phyloP scores from a whole-genome alignment of 2,888 invertebrate genomes.

The Scelioninae gen. 1 region DNA sequence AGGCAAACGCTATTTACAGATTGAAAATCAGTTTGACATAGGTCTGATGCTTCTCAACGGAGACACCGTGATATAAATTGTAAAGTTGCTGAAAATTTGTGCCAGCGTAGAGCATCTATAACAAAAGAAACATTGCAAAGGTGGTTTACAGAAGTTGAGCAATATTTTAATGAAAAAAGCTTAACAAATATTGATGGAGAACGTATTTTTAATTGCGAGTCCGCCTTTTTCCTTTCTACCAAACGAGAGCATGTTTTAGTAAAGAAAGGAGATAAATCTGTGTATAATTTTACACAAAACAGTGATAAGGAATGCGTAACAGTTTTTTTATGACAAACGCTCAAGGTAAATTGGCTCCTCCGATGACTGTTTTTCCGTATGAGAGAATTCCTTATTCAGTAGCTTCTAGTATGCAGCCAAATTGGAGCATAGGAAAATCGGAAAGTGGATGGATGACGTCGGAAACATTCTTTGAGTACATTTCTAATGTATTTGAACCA shows the following conservation, averaged over 20 bases:
- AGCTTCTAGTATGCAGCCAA: slow-evolving; percentile 73
- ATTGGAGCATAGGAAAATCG: slow-evolving; percentile 81
- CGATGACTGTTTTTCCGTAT: slow-evolving; percentile 76
- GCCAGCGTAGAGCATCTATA: too few species aligned
- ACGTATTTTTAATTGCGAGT: slow-evolving; percentile 14
- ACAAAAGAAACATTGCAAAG: not conserved
- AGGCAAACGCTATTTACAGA: too few species aligned
- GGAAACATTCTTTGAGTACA: slow-evolving; percentile 81
- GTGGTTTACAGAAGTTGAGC: not conserved
- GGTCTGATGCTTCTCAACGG: too few species aligned
- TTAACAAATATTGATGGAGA: not conserved
- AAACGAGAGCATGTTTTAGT: slow-evolving; percentile 18
- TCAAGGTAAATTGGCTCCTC: slow-evolving; percentile 72
- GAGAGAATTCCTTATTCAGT: slow-evolving; percentile 75
- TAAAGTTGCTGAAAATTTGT: too few species aligned
- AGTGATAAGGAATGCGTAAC: slow-evolving; percentile 40
- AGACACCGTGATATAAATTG: too few species aligned
- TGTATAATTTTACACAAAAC: slow-evolving; percentile 26
- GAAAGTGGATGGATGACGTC: slow-evolving; percentile 83
- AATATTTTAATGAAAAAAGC: not conserved
- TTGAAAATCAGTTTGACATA: too few species aligned
- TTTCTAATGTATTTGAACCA: slow-evolving; percentile 80
- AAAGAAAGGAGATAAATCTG: slow-evolving; percentile 33
- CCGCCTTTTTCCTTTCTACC: slow-evolving; percentile 31
- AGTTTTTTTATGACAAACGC: slow-evolving; percentile 70